These are phyloP conservation scores for Gandaritis pyraliata DNA, from an alignment of 2,888 invertebrate species.

Conservation along the genomic window DNA sequence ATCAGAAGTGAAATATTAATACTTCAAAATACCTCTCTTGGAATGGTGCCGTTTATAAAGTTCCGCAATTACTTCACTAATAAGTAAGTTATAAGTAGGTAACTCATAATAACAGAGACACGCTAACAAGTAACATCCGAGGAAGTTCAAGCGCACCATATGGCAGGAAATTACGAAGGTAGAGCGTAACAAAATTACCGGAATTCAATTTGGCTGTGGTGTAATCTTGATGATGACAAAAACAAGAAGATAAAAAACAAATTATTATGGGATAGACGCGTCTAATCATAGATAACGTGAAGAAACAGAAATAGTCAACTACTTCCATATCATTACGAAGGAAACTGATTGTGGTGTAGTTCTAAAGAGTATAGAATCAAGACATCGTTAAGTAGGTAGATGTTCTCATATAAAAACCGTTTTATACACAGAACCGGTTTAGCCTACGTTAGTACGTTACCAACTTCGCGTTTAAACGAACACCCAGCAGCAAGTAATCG, in stretches of 20 bases:
- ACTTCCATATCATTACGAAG: not conserved
- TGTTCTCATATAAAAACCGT: not conserved
- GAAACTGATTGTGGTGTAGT: not conserved
- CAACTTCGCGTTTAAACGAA: slow-evolving; percentile 10
- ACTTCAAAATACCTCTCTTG: too few relatives aligned
- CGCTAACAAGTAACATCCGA: slow-evolving; percentile 29
- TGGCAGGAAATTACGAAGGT: slow-evolving; percentile 45
- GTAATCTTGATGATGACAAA: slow-evolving; percentile 51
- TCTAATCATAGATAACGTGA: not conserved
- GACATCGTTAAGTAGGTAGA: not conserved
- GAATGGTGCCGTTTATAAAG: too few relatives aligned
- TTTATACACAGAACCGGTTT: slow-evolving; percentile 13
- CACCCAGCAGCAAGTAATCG: slow-evolving; percentile 16
- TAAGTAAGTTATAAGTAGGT: not conserved
- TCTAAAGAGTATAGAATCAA: not conserved
- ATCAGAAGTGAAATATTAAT: too few relatives aligned
- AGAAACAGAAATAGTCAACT: not conserved
- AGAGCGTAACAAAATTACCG: slow-evolving; percentile 46
- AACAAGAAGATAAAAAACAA: slow-evolving; percentile 35
- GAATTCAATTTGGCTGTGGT: slow-evolving; percentile 50
- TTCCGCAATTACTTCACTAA: not conserved
- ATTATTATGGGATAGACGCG: not conserved
- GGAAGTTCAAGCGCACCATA: slow-evolving; percentile 34
- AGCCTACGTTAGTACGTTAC: slow-evolving; percentile 12
- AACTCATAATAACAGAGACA: slow-evolving; percentile 23